Percentiles rank a stretch among this genome's conserved stretches.
phyloP scores from a whole-genome alignment of 2,113 vertebrate species.

The Anoura caudifer region DNA sequence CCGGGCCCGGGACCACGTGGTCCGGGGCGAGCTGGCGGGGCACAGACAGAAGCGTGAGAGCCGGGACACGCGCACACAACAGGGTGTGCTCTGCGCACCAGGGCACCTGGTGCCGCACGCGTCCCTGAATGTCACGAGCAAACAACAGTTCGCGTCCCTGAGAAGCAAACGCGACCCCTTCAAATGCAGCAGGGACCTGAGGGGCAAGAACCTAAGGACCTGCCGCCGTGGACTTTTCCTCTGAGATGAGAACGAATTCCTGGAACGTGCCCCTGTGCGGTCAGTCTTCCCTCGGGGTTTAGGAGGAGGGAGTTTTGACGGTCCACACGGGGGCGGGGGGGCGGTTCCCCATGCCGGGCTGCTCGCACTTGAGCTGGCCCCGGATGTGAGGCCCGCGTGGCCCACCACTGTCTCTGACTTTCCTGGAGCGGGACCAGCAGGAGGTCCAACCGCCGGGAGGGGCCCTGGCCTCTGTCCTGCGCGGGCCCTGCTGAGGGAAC shows the following conservation, averaged over 20 bases:
- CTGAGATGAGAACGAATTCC: not conserved
- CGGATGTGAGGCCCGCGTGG: not conserved
- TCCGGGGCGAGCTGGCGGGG: constrained; percentile 91
- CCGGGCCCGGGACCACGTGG: constrained; percentile 92
- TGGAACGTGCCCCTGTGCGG: not conserved
- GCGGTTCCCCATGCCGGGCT: not conserved
- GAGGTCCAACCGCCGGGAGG: constrained; percentile 38
- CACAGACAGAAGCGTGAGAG: not conserved
- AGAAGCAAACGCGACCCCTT: not conserved
- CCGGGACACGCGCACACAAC: not conserved
- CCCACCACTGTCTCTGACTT: not conserved
- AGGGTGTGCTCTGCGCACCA: not conserved
- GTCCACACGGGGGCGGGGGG: too few species aligned
- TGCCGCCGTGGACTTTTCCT: not conserved
- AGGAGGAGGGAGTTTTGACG: not conserved
- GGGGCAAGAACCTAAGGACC: not conserved
- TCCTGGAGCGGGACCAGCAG: not conserved
- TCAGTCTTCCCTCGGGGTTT: not conserved
- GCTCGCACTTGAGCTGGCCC: not conserved
- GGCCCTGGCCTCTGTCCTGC: not conserved
- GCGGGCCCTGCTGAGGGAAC: not conserved
- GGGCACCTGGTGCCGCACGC: not conserved
- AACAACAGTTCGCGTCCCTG: not conserved
- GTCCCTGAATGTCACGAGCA: not conserved
- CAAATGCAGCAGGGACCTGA: not conserved